Conservation (phyloP, 2,888 invertebrate genomes). For the Venusia cambrica region DNA sequence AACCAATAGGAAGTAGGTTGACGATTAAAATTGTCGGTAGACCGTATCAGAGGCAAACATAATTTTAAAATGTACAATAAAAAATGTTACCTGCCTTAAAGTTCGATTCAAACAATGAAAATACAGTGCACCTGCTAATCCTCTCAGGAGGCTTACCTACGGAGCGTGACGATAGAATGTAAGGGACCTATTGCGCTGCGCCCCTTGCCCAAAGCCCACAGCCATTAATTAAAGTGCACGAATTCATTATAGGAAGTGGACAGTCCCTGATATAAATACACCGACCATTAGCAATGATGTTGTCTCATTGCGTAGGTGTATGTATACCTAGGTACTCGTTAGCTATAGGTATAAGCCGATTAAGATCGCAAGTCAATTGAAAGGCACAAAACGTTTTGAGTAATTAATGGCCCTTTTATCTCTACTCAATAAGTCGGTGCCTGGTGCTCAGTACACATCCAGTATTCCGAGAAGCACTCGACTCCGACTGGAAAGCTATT, state of each 20-base stretch:
- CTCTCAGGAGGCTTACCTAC: slow-evolving; percentile 36
- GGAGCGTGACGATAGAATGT: slow-evolving; percentile 58
- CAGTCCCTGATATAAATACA: slow-evolving; percentile 26
- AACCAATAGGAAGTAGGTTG: too few relatives aligned
- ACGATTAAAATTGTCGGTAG: slow-evolving; percentile 5
- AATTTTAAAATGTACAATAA: slow-evolving; percentile 16
- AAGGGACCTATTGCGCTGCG: slow-evolving; percentile 42
- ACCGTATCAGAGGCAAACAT: slow-evolving; percentile 7
- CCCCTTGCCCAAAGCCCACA: slow-evolving; percentile 45
- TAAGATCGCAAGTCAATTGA: slow-evolving; percentile 35
- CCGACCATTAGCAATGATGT: slow-evolving; percentile 36
- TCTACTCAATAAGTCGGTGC: slow-evolving; percentile 24
- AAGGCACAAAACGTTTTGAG: slow-evolving; percentile 28
- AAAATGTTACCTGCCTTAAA: slow-evolving; percentile 26
- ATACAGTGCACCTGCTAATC: slow-evolving; percentile 41
- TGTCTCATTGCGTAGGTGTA: slow-evolving; percentile 28
- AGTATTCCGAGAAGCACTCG: slow-evolving; percentile 68
- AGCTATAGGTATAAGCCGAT: too few relatives aligned
- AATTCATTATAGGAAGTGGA: slow-evolving; percentile 52
- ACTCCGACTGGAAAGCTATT: slow-evolving; percentile 69
- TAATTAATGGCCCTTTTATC: slow-evolving; percentile 42
- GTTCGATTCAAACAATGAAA: slow-evolving; percentile 21
- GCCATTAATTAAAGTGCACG: slow-evolving; percentile 49
- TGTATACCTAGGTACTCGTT: too few relatives aligned
- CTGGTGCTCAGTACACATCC: slow-evolving; percentile 36